A percentile compares a stretch with the other conserved stretches of the same genome.
Evolutionary conservation across 2,888 invertebrate species (phyloP).

Genomic region (Himalopsyche anomala): DNA sequence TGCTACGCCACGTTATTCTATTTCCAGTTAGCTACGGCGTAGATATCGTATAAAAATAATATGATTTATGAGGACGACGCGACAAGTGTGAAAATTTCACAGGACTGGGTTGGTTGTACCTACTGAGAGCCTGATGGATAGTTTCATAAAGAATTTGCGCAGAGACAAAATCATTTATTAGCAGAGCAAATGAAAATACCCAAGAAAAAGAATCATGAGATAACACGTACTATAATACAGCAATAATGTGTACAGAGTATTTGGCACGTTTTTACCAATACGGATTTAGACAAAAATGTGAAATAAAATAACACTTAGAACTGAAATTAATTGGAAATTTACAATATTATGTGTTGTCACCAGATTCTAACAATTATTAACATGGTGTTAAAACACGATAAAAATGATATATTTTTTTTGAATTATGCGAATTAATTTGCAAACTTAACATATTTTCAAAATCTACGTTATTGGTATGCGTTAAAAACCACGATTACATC

Average conservation of each 20-base stretch:
- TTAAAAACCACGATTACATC: no score
- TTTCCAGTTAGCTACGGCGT: neutral
- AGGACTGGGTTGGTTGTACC: neutral
- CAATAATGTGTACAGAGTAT: neutral
- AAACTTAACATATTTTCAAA: no score
- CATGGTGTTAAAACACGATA: no score
- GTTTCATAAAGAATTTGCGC: neutral
- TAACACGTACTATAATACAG: neutral
- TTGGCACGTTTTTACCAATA: no score
- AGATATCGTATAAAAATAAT: neutral
- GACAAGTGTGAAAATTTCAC: conserved; percentile 16
- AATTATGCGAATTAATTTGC: no score
- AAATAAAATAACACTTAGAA: no score
- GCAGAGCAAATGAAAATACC: conserved; percentile 17
- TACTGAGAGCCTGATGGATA: neutral
- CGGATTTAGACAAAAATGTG: no score
- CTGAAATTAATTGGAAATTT: no score
- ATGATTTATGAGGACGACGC: conserved; percentile 24
- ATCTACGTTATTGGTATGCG: no score
- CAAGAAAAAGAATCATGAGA: neutral
- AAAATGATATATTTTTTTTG: no score
- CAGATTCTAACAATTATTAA: no score
- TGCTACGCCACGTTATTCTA: neutral
- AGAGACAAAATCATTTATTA: neutral
- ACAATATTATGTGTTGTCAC: no score